Percentiles rank a stretch among this genome's conserved stretches.
Evolutionary conservation across 2,888 invertebrate genomes (phyloP).

Genomic region (Cephus sareptanus): DNA sequence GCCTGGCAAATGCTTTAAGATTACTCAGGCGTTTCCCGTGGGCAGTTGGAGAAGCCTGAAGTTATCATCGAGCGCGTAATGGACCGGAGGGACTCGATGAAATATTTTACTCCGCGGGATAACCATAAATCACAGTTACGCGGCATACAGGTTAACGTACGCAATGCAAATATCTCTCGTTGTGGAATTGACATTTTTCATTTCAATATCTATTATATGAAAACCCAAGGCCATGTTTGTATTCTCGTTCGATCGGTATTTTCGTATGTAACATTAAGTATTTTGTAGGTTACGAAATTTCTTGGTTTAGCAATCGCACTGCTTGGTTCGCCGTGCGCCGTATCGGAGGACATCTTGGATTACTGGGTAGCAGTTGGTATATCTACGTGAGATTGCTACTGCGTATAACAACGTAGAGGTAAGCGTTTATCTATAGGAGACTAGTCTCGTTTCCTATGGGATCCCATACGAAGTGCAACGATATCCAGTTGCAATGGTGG

Average conservation of each 20-base stretch:
- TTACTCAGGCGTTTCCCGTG: neutral
- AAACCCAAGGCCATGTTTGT: neutral
- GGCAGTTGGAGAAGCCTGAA: neutral
- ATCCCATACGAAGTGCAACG: neutral
- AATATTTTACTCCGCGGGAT: neutral
- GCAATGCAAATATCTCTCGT: neutral
- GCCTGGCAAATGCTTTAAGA: neutral
- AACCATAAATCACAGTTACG: neutral
- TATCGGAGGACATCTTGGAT: neutral
- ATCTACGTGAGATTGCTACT: neutral
- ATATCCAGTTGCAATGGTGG: neutral
- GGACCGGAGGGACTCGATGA: neutral
- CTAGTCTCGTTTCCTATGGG: neutral
- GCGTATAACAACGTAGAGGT: neutral
- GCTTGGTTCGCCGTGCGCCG: neutral
- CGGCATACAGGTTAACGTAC: neutral
- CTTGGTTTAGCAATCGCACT: neutral
- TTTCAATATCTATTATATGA: neutral
- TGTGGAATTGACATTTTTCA: neutral
- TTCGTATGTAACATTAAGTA: neutral
- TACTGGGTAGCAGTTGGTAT: neutral
- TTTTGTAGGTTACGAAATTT: neutral
- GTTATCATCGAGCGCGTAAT: neutral
- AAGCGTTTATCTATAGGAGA: neutral
- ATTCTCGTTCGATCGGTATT: neutral